Base-by-base conservation (phyloP, 2,888 invertebrate species). In the Myopa tessellatipennis region DNA sequence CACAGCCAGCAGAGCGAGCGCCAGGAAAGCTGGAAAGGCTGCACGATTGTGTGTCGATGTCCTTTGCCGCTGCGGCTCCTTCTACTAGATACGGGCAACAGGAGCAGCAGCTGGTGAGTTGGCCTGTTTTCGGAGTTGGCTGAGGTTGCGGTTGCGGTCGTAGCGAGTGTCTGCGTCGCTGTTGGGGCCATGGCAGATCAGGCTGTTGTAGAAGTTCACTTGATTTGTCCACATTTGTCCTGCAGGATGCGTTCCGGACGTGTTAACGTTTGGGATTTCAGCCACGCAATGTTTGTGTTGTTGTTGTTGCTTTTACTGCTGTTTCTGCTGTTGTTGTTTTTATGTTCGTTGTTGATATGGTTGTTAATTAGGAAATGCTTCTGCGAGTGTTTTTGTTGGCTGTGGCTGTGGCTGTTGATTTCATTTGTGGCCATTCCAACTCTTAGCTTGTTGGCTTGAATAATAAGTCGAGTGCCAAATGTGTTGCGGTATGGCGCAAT, bases 141-240 rank as follows among this genome's bases (percentile, higher is more conserved):
- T 69, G 78, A n/a, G 77, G 73, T 26, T 74, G 77, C 10, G 55
- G 76, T 71, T 76, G 71, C 40, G 79, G 60, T 72, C 78, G 80
- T 77, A 50, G 77, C 75, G 77, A 60, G 78, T 75, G 77, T 77
- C 75, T 79, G 79, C 74, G 78, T 78, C 76, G 79, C 81, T 79
- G 79, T 80, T 82, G 81, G 84, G 84, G 84, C 85, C 85, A 85
- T 85, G 84, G 85, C 85, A 85, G 83, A 84, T 84, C 83, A 83
- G 82, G 82, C 83, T 82, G 80, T 83, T 79, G 69, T 81, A 82
- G 80, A 79, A 80, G 76, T 79, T 80, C 75, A 81, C 77, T 78
- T 81, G 82, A 81, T 82, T 83, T 83, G 81, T 84, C 83, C 84
- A 83, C 84, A 84, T 84, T 83, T 82, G 82, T 81, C 80, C 70